Conservation (phyloP, 2,888 invertebrate species). For the Blomia tropicalis region DNA sequence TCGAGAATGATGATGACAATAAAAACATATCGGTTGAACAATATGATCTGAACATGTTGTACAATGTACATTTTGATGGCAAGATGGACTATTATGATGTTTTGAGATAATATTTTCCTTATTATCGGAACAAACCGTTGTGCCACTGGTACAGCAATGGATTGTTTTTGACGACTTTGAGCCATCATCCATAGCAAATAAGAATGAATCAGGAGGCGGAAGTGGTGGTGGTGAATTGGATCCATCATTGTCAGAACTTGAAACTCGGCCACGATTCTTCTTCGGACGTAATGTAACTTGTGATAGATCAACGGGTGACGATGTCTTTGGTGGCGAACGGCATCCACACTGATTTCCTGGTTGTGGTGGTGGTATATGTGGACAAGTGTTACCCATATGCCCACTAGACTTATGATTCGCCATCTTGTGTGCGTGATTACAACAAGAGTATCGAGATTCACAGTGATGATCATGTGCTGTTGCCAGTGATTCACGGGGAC, state of each 20-base stretch:
- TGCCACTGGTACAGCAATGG: background rate
- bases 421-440: background rate
- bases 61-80: background rate
- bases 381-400: background rate
- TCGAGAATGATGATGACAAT: no score
- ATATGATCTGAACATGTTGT: background rate
- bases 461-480: background rate
- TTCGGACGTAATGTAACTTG: constrained; percentile 11
- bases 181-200: background rate
- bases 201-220: constrained; percentile 56
- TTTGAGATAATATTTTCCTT: background rate
- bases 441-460: background rate
- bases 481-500: background rate
- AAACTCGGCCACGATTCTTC: background rate
- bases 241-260: background rate
- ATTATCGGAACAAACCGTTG: background rate
- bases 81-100: background rate
- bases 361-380: background rate
- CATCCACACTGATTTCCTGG: background rate
- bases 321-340: background rate
- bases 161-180: background rate
- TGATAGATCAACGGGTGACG: background rate
- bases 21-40: background rate
- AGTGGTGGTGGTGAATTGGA: constrained; percentile 55
- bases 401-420: background rate